Evolutionary conservation across 2,888 invertebrate species (phyloP), one percentile per base, ranked within the genome.

Genomic region (Callosobruchus maculatus): DNA sequence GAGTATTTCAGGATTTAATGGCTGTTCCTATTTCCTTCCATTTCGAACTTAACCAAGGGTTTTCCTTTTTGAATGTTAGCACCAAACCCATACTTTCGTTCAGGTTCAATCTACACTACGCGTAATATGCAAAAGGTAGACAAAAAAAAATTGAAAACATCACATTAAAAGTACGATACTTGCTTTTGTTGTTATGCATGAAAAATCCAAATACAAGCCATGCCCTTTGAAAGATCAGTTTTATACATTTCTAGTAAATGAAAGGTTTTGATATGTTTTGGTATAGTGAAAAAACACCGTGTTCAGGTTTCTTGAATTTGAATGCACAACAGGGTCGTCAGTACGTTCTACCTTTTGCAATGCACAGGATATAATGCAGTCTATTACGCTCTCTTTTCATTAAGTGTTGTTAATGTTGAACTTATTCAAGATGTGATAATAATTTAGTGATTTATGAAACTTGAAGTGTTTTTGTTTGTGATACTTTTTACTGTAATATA

Each of bases 341-440:
- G 49, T 49, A 13, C 4, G 7, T 5, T 7, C 49, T 49, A 49
- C 49, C 49, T 49, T 49, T 49, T 49, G 49, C 49, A 49, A 18
- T 49, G 49, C 49, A 49, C 49, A 49, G 49, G 13, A 49, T 49
- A 18, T 49, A 49, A 49, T 49, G 49, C 49, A 49, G 49, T 49
- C 13, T 49, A 49, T 49, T 49, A 13, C 49, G 49, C 49, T 49
- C 49, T 49, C 49, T 49, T 49, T 13, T 49, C 49, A 49, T 5
- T 49, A 7, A 49, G 49, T 49, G 70, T 77, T 78, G 73, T 74
- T 79, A 80, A 75, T 75, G 76, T 78, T 78, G 77, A 77, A 81
- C 78, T 21, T 22, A n/a, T 81, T 79, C 78, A 81, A 81, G 75
- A 81, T 85, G 85, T 85, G 85, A 85, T 85, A 85, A 83, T 83